Base-by-base conservation (phyloP, 2,797 vertebrate genomes). In the Neoniphon sammara region DNA sequence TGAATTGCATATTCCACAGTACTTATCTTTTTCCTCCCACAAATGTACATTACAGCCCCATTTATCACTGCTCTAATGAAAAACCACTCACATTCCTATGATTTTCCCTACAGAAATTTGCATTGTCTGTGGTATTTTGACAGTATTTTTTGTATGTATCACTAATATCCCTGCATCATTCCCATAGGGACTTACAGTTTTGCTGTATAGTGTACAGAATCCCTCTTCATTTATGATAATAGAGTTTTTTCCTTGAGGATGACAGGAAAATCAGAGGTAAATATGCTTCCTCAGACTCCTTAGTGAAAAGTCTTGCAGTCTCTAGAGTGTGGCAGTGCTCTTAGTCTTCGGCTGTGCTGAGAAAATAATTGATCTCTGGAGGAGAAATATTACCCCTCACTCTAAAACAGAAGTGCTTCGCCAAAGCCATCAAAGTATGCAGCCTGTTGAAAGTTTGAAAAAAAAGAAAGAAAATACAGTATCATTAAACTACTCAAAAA, bases 341-440 rank as follows among this genome's bases (percentile, higher is more conserved):
- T 7, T 7, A 74, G 65, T 74, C 65, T 61, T 27, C 50, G 78
- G 61, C 69, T 78, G 61, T 57, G 39, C 67, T 4, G 52, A 30
- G 56, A 67, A 87, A 80, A 72, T 86, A 84, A 81, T 82, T 85
- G 82, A 89, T 86, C 86, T 81, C 84, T 49, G 61, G 79, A 88
- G 81, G 72, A 77, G 50, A 60, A 53, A 14, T 1, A 4, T 1
- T 21, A 62, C 54, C 73, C 47, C 6, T 39, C 9, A 0, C 63
- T 68, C 8, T 20, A 8, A 70, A 56, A 54, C 42, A 34, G 44
- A 53, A 31, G 58, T 42, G 21, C 36, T n/a, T 11, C 15, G 3
- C 4, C 39, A 44, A 46, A 58, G n/a, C 34, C 15, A 6, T 64
- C 12, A 7, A 5, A 66, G 18, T 55, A 70, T 55, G 42, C 52